phyloP scores from a whole-genome alignment of 2,113 vertebrate species.

The Nematolebias whitei region DNA sequence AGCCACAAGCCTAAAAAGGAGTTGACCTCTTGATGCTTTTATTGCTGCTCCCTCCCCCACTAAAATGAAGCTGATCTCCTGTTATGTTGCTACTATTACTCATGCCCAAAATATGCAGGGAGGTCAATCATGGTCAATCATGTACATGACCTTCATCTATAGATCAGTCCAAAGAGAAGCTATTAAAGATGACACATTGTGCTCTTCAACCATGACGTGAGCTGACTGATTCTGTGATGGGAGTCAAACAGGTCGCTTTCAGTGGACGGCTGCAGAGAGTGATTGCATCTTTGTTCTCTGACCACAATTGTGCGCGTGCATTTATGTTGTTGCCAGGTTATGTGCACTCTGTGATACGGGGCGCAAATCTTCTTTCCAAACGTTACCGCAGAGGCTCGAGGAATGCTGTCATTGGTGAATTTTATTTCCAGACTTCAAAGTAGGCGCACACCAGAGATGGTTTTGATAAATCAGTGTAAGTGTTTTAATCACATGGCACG shows the following conservation, averaged over 20 bases:
- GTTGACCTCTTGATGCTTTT: conserved; percentile 58
- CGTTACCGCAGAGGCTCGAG: conserved; percentile 57
- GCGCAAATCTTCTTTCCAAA: conserved; percentile 50
- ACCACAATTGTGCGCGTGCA: conserved; percentile 51
- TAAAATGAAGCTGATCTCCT: conserved; percentile 40
- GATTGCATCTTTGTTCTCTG: conserved; percentile 64
- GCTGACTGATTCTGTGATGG: conserved; percentile 70
- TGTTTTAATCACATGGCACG: conserved; percentile 9
- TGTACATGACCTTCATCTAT: conserved; percentile 64
- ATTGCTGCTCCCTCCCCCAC: conserved; percentile 33
- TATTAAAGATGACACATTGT: conserved; percentile 72
- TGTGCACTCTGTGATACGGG: conserved; percentile 44
- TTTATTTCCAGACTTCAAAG: conserved; percentile 62
- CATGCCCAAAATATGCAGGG: conserved; percentile 69
- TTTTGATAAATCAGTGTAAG: conserved; percentile 39
- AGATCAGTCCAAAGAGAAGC: conserved; percentile 49
- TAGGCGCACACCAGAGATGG: conserved; percentile 28
- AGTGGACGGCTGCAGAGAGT: conserved; percentile 47
- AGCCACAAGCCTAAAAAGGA: conserved; percentile 69
- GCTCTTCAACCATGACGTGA: conserved; percentile 53
- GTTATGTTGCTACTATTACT: conserved; percentile 69
- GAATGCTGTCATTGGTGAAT: conserved; percentile 70
- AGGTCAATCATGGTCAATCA: conserved; percentile 76
- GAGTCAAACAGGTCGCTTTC: conserved; percentile 56
- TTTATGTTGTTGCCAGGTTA: conserved; percentile 67